Percentiles rank a stretch among this genome's conserved stretches.
phyloP scores from a whole-genome alignment of 2,888 invertebrate genomes.

The Pemphredon lugubris region DNA sequence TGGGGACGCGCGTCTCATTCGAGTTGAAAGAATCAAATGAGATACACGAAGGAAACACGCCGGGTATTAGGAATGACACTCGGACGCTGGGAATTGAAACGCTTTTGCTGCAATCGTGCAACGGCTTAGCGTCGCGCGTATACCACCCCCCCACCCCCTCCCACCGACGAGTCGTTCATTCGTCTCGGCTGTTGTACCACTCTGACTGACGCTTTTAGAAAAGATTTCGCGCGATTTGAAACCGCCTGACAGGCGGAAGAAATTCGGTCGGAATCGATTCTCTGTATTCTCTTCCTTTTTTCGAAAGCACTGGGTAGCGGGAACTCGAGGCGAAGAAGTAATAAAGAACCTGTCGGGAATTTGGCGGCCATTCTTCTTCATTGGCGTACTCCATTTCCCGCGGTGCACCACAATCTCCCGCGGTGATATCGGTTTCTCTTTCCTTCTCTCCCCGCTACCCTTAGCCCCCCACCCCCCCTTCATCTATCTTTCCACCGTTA shows the following conservation, averaged over 20 bases:
- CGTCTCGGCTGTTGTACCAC: slow-evolving; percentile 30
- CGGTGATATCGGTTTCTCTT: slow-evolving; percentile 54
- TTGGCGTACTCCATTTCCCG: slow-evolving; percentile 69
- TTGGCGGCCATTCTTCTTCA: slow-evolving; percentile 69
- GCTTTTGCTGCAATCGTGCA: slow-evolving; percentile 1
- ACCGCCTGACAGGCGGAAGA: slow-evolving; percentile 47
- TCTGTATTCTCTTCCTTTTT: slow-evolving; percentile 39
- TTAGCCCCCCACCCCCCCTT: not conserved
- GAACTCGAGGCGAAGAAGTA: slow-evolving; percentile 56
- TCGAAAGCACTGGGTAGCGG: slow-evolving; percentile 41
- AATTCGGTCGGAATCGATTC: slow-evolving; percentile 57
- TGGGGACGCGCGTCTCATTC: too few relatives aligned
- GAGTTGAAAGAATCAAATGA: not conserved
- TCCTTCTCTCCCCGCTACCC: slow-evolving; percentile 2
- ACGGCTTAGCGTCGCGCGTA: not conserved
- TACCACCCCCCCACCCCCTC: not conserved
- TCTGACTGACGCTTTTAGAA: slow-evolving; percentile 44
- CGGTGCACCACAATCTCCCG: slow-evolving; percentile 63
- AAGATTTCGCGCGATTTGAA: slow-evolving; percentile 44
- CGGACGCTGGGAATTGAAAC: slow-evolving; percentile 25
- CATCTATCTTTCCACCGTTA: slow-evolving; percentile 3
- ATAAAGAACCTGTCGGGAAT: slow-evolving; percentile 70
- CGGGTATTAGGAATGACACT: not conserved
- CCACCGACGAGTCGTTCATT: slow-evolving; percentile 35
- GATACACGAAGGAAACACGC: slow-evolving; percentile 13